Evolutionary conservation across 2,113 vertebrate genomes (phyloP), one percentile per base, ranked within the genome.

Genomic region (Podarcis cretensis): DNA sequence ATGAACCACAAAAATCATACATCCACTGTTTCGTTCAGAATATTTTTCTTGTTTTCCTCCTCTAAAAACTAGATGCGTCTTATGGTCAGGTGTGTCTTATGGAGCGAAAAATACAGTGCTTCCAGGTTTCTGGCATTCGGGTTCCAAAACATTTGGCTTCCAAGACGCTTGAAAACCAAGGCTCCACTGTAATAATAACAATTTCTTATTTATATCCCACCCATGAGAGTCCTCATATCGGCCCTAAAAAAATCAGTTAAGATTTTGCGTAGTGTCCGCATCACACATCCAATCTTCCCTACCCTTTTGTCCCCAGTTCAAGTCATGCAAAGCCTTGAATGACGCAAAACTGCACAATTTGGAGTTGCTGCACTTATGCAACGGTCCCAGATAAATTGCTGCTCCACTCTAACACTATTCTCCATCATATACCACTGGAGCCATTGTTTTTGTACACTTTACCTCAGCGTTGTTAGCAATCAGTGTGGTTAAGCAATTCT

Each of bases 401-500:
- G 8, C 76, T 43, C 37, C 21, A 77, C 18, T 48, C 9, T 10
- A 43, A 48, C 37, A 43, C 75, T 23, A 27, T 21, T 20, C 21
- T 77, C 75, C 35, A 40, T 40, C 3, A 57, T 27, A 9, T 7
- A 27, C 25, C 43, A 48, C 40, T 27, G 48, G 21, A 10, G 25
- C 23, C 48, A 30, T 54, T 4, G 35, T 54, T 23, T 12, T 30
- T 57, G 4, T 54, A 16, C 48, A 54, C 9, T 54, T 54, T 54
- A 54, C 9, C 48, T 89, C 48, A 93, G 40, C 0, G 0, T 76
- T 84, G 35, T 74, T 59, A 48, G 43, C 73, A n/a, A 37, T n/a
- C 37, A 85, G 88, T 90, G 78, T 92, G 90, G 89, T 93, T 86
- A 89, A 83, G 88, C 92, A 95, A 92, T 65, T 79, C 37, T 48